Evolutionary conservation across 64 coral and sea anemone genomes (phyloP).

Genomic region (Actinia tenebrosa): DNA sequence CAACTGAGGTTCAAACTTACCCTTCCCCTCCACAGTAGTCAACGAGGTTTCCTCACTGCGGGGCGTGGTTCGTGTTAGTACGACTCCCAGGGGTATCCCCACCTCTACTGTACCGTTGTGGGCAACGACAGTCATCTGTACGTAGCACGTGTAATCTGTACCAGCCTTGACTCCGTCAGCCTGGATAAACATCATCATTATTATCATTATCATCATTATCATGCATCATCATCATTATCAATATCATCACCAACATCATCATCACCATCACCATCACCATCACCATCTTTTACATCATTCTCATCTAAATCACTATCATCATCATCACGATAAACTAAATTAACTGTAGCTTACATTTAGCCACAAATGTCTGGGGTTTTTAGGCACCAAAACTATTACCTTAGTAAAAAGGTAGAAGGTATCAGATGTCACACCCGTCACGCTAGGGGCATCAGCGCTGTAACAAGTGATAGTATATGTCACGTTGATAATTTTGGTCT

Average conservation of each 20-base stretch:
- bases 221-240: neutral
- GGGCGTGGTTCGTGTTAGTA: slow-evolving; percentile 67
- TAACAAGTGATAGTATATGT: slow-evolving; percentile 77
- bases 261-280: no score
- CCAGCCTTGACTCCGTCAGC: slow-evolving; percentile 72
- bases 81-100: slow-evolving; percentile 37
- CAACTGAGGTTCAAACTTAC: slow-evolving; percentile 4
- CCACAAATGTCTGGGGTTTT: no score
- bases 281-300: no score
- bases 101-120: slow-evolving; percentile 64
- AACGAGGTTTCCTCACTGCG: slow-evolving; percentile 68
- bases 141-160: slow-evolving; percentile 87
- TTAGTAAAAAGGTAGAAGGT: slow-evolving; percentile 2
- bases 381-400: neutral
- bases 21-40: slow-evolving; percentile 94
- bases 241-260: no score
- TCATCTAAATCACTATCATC: no score
- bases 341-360: no score
- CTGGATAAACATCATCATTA: slow-evolving; percentile 12
- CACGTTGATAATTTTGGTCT: slow-evolving; percentile 30
- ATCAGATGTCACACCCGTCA: slow-evolving; percentile 36
- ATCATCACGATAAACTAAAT: no score
- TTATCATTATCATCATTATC: neutral
- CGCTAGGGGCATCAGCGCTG: slow-evolving; percentile 59
- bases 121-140: slow-evolving; percentile 74